phyloP scores from a whole-genome alignment of 2,113 vertebrate genomes.

The Dryoscopus gambensis region DNA sequence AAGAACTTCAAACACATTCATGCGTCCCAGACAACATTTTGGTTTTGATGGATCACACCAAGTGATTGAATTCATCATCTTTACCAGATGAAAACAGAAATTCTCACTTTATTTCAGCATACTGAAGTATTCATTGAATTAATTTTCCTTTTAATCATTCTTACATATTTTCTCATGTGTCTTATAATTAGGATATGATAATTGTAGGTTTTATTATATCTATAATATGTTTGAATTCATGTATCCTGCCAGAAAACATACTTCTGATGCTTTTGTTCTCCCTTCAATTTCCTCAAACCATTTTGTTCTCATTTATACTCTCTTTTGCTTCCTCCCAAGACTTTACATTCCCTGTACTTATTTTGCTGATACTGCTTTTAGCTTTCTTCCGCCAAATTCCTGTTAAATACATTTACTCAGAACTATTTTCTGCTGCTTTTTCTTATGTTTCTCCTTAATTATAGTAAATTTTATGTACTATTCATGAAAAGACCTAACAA shows the following conservation, averaged over 20 bases:
- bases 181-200: neutral
- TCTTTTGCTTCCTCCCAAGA: neutral
- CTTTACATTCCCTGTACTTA: neutral
- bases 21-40: neutral
- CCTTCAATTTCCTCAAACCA: neutral
- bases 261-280: neutral
- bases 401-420: neutral
- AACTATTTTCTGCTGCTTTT: neutral
- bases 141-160: neutral
- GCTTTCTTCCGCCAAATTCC: neutral
- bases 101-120: neutral
- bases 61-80: neutral
- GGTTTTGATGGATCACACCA: neutral
- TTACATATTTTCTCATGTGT: neutral
- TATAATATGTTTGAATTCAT: neutral
- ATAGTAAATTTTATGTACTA: neutral
- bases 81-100: neutral
- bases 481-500: neutral
- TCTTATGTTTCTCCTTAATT: neutral
- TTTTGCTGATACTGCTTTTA: neutral
- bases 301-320: neutral
- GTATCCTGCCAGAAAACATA: neutral
- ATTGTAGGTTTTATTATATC: neutral
- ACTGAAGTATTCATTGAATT: neutral
- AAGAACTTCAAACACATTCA: neutral